Evolutionary conservation across 1,140 invertebrate genomes (phyloP), one percentile per base, ranked within the genome.

Genomic region (Himalopsyche phryganea): DNA sequence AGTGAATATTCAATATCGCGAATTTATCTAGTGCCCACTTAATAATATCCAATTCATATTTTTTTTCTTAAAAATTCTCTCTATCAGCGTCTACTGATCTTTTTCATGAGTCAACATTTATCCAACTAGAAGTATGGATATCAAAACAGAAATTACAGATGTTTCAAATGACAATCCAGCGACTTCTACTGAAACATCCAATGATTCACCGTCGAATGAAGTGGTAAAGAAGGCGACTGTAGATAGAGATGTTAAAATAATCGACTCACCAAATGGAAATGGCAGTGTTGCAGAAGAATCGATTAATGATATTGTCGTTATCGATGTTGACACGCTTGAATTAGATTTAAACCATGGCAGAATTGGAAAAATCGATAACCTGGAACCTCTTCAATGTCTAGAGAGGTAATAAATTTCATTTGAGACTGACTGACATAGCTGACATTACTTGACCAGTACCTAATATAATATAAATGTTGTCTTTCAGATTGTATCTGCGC

Each of bases 321-420:
- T 78, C 1, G 71, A 78, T 54, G 74, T 76, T 56, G 65, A 75
- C 38, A 73, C 74, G 0, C 66, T 68, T n/a, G 69, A 75, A 49
- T 65, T 78, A 0, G 94, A 98, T 73, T 81, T 97, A 41, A 96
- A 94, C 77, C 94, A 98, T 75, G 85, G 86, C 14, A 82, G 89
- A 65, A 85, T 96, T 59, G 83, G 81, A 9, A 90, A 89, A 71
- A 80, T 95, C 61, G 87, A 92, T 65, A 90, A 93, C 69, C 79
- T 95, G 13, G 89, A 92, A 66, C 82, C 82, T 1, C 68, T 94
- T 10, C 81, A 71, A 14, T 80, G 84, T 60, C 81, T 94, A 32
- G 85, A 96, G 77, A 86, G 83, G 66, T 76, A 38, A 40, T 5
- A n/a, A 3, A 35, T 35, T 7, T n/a, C 6, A n/a, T 35, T 35